These are phyloP conservation scores for Prinia subflava DNA, from an alignment of 2,113 vertebrate genomes.

Conservation along the genomic window DNA sequence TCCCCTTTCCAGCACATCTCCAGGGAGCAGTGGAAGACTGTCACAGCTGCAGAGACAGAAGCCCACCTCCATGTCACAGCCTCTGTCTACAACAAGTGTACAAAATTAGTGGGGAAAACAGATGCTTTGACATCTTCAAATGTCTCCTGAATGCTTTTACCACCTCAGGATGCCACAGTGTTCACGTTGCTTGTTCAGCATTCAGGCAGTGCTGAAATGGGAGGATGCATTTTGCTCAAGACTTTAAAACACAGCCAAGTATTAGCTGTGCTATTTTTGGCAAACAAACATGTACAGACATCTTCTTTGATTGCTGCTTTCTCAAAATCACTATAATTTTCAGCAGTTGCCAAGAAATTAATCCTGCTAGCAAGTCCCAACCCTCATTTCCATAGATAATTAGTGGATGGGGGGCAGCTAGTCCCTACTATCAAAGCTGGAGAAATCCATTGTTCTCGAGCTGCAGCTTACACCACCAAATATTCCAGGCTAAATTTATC, in stretches of 20 bases:
- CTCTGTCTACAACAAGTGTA: not conserved
- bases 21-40: not conserved
- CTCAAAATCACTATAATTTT: slow-evolving; percentile 37
- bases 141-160: not conserved
- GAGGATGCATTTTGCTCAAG: not conserved
- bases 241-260: not conserved
- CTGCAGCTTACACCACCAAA: not conserved
- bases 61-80: not conserved
- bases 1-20: not conserved
- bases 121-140: not conserved
- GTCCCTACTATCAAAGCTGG: not conserved
- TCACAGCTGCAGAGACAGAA: not conserved
- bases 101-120: not conserved
- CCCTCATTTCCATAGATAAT: slow-evolving; percentile 37
- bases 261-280: slow-evolving; percentile 24
- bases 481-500: slow-evolving; percentile 42
- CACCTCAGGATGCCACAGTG: not conserved
- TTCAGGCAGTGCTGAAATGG: not conserved
- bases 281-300: not conserved
- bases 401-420: not conserved
- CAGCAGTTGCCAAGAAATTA: slow-evolving; percentile 41
- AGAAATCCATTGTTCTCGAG: slow-evolving; percentile 22
- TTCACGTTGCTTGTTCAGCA: not conserved
- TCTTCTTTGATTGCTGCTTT: slow-evolving; percentile 10
- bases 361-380: slow-evolving; percentile 17